Conservation (phyloP, 2,113 vertebrate genomes). For the Tylochromis polylepis region DNA sequence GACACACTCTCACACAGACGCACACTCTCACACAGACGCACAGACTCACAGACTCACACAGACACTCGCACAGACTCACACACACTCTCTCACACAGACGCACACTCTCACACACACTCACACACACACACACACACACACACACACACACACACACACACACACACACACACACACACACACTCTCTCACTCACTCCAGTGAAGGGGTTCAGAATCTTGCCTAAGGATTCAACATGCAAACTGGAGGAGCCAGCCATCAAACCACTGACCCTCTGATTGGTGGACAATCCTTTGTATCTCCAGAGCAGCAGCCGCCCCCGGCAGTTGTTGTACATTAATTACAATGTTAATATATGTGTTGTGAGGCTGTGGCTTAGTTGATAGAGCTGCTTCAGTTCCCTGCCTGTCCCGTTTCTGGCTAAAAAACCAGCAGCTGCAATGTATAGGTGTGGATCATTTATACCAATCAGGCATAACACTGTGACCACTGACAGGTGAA, state of each 20-base stretch:
- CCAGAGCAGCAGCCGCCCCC: neutral
- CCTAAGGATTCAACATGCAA: neutral
- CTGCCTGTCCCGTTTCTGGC: neutral
- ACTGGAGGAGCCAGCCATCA: neutral
- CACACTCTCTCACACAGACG: no score
- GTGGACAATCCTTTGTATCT: neutral
- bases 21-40: no score
- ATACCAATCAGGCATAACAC: neutral
- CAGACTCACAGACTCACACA: no score
- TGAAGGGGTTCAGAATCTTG: neutral
- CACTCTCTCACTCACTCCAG: neutral
- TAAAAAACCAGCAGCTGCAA: neutral
- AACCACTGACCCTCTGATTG: neutral
- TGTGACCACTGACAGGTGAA: neutral
- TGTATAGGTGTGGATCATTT: neutral
- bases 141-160: no score
- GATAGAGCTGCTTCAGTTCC: neutral
- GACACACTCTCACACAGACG: no score
- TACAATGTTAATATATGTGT: neutral
- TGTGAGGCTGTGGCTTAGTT: neutral
- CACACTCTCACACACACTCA: no score
- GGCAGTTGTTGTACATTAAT: neutral
- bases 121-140: no score
- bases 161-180: neutral
- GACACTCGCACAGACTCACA: no score